Evolutionary conservation across 1,140 invertebrate species (phyloP), one percentile per base, ranked within the genome.

Genomic region (Trachymyrmex cornetzi): DNA sequence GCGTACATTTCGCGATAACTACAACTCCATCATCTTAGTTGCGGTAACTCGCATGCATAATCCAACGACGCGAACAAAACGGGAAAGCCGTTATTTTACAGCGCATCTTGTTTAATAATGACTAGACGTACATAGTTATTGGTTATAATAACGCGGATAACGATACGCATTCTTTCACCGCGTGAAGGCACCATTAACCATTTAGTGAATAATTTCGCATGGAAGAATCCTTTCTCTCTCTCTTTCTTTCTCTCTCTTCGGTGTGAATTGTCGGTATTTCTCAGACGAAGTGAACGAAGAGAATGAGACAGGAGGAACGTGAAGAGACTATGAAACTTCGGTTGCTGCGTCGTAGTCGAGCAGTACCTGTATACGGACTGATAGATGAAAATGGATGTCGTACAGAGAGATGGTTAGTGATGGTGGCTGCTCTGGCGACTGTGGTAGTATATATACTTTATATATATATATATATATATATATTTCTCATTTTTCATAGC

Each of bases 351-450:
- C 75, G 30, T 48, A 82, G 53, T 80, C 55, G 63, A 44, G 55
- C 64, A 44, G 50, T 81, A 44, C 34, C 74, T 89, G 77, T 84
- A 79, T 61, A 85, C 63, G 74, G 80, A 88, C 64, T 88, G 89
- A 81, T 88, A 72, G 63, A 87, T 77, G 88, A 88, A 81, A 80
- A 88, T 90, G 81, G 86, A 91, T 90, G 86, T 88, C 79, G 72
- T 91, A 85, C 75, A 81, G 64, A 79, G 34, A 79, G 38, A 84
- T 81, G 79, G 61, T 87, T 90, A 71, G 81, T 89, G 84, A 85
- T 89, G 80, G 55, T 88, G 80, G 63, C 63, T 86, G 88, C 89
- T 81, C 77, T 91, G 89, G 38, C 89, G 84, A 79, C 89, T 87
- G 89, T 88, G 63, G 80, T 90, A 27, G 50, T 84, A 74, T 71